A percentile compares a stretch with the other conserved stretches of the same genome.
These are phyloP conservation scores for Excalfactoria chinensis DNA, from an alignment of 2,113 vertebrate genomes.

Conservation along the genomic window DNA sequence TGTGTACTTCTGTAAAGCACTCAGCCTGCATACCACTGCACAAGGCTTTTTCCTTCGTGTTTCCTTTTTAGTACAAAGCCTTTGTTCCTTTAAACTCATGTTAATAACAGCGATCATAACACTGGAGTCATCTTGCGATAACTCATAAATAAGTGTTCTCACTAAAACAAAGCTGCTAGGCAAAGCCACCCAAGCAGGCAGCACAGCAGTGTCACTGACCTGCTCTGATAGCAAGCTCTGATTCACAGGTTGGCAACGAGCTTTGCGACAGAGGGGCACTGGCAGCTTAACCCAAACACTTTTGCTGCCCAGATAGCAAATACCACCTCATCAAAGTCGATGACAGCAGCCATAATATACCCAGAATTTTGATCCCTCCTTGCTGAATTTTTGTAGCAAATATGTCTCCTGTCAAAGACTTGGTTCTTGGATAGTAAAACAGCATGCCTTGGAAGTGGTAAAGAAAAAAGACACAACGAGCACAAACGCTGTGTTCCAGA, in stretches of 20 bases:
- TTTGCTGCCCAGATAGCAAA: slow-evolving; percentile 61
- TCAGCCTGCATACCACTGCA: slow-evolving; percentile 2
- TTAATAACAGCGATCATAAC: slow-evolving; percentile 11
- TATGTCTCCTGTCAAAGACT: not conserved
- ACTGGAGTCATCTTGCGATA: not conserved
- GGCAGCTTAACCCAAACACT: slow-evolving; percentile 61
- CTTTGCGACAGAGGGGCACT: slow-evolving; percentile 13
- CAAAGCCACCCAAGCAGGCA: not conserved
- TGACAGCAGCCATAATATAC: slow-evolving; percentile 11
- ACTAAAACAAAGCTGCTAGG: slow-evolving; percentile 8
- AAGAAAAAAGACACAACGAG: not conserved
- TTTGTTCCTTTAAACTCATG: slow-evolving; percentile 36
- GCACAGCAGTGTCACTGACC: not conserved
- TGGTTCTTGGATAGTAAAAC: not conserved
- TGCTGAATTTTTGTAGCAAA: not conserved
- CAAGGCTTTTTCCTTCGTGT: not conserved
- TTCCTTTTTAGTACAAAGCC: slow-evolving; percentile 53
- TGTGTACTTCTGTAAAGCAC: not conserved
- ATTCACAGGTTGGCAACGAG: slow-evolving; percentile 26
- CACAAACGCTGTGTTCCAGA: not conserved
- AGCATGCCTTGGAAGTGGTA: not conserved
- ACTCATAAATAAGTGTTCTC: not conserved
- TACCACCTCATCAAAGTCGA: not conserved
- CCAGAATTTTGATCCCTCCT: not conserved
- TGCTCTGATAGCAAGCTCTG: not conserved